phyloP scores from a whole-genome alignment of 2,113 vertebrate genomes.

The Melanotaenia duboulayi region DNA sequence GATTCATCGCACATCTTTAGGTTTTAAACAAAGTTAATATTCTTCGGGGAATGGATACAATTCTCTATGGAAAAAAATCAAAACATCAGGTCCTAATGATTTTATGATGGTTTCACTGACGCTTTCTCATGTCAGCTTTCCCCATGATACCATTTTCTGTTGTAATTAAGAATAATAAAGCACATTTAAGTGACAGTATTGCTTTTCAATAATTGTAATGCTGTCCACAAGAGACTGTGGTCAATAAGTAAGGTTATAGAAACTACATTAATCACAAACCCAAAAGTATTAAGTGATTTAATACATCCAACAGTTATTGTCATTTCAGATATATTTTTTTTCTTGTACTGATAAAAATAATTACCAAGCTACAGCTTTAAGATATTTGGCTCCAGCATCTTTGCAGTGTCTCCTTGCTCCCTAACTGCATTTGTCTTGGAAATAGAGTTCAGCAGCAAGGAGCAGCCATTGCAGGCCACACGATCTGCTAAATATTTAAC shows the following conservation, averaged over 20 bases:
- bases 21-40: slow-evolving; percentile 46
- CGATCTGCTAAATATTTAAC: slow-evolving; percentile 80
- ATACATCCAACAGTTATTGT: slow-evolving; percentile 1
- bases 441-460: slow-evolving; percentile 65
- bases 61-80: slow-evolving; percentile 26
- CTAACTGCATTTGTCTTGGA: slow-evolving; percentile 64
- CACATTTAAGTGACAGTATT: slow-evolving; percentile 44
- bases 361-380: slow-evolving; percentile 23
- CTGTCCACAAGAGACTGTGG: slow-evolving; percentile 35
- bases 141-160: slow-evolving; percentile 49
- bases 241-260: slow-evolving; percentile 26
- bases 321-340: not conserved
- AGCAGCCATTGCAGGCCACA: slow-evolving; percentile 72
- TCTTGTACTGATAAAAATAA: slow-evolving; percentile 23
- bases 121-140: slow-evolving; percentile 32
- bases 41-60: not conserved
- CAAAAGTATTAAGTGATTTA: slow-evolving; percentile 14
- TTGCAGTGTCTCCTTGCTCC: slow-evolving; percentile 49
- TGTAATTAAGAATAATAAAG: slow-evolving; percentile 50
- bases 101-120: slow-evolving; percentile 35
- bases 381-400: slow-evolving; percentile 51
- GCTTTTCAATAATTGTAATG: slow-evolving; percentile 58
- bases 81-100: slow-evolving; percentile 50
- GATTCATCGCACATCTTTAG: slow-evolving; percentile 4
- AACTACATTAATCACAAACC: slow-evolving; percentile 19